A percentile compares a stretch with the other conserved stretches of the same genome.
phyloP scores from a whole-genome alignment of 2,113 vertebrate species.

The Dissostichus mawsoni region DNA sequence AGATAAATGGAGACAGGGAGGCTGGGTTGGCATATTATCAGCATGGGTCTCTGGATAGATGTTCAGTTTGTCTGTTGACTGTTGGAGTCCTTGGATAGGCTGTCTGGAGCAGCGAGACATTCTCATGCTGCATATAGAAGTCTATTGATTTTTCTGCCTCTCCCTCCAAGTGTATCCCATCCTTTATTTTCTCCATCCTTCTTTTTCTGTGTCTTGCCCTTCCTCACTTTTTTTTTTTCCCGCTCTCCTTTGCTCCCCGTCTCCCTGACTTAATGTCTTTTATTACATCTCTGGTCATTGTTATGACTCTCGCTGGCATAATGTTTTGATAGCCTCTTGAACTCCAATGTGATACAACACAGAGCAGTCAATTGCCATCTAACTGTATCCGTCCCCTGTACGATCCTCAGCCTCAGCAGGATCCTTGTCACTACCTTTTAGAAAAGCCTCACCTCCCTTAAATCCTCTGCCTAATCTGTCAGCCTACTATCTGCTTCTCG shows the following conservation, averaged over 20 bases:
- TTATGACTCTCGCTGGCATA: constrained; percentile 49
- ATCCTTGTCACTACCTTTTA: constrained; percentile 4
- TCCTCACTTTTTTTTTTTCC: background rate
- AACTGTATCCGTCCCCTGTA: constrained; percentile 17
- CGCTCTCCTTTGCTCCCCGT: constrained; percentile 4
- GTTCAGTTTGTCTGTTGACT: constrained; percentile 60
- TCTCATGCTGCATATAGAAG: constrained; percentile 64
- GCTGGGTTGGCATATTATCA: constrained; percentile 59
- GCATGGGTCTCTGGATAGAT: constrained; percentile 62
- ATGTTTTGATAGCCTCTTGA: constrained; percentile 72
- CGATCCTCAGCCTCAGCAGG: constrained; percentile 28
- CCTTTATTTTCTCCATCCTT: constrained; percentile 32
- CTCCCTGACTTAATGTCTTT: constrained; percentile 62
- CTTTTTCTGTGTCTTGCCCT: constrained; percentile 1
- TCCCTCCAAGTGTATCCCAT: constrained; percentile 37
- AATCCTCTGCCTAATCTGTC: constrained; percentile 36
- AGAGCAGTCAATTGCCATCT: constrained; percentile 42
- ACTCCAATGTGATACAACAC: constrained; percentile 29
- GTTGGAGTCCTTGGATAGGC: constrained; percentile 61
- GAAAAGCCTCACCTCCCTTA: constrained; percentile 30
- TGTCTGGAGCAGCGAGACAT: constrained; percentile 51
- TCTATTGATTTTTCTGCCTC: constrained; percentile 77
- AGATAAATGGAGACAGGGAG: constrained; percentile 57
- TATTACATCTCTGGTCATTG: constrained; percentile 64
- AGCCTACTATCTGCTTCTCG: constrained; percentile 18